Base-by-base conservation (phyloP, 2,113 vertebrate genomes). In the Cettia cetti region DNA sequence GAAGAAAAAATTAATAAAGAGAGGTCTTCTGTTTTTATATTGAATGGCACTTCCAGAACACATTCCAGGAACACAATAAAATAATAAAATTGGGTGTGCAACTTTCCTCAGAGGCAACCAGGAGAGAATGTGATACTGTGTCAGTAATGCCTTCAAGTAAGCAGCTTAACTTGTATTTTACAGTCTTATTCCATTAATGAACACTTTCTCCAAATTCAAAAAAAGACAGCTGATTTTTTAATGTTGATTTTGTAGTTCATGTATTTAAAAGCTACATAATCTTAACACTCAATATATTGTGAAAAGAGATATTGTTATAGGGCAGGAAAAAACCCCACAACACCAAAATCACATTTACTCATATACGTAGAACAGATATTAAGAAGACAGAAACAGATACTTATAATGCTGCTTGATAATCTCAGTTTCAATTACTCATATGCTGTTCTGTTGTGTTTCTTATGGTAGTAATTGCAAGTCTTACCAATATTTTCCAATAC, bases 261-360 rank as follows among this genome's bases (percentile, higher is more conserved):
- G 21, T 15, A 57, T 49, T 50, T 69, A 57, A 13, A 17, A 80
- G 16, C 37, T 20, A 50, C 10, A 40, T 13, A 82, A 82, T 44
- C 28, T 66, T 78, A 72, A 49, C 28, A 21, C 5, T 35, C 83
- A 10, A 60, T 68, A 24, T 39, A 17, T 21, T 54, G 17, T 31
- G 15, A 53, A 78, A 44, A 68, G 13, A 54, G 2, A 40, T 66
- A 40, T 7, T 77, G 1, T 31, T 83, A 44, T 6, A 27, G 6
- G 5, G 5, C 2, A 71, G 10, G 1, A 7, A 66, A 65, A 68
- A 63, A 28, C n/a, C 1, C 7, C 28, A n/a, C 19, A 61, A 10
- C 5, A 54, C 3, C 12, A 54, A 66, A 75, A 13, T 2, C 27
- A 78, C 53, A 59, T 6, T 44, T 13, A 28, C 0, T 52, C 7